These are phyloP conservation scores for Cryptophagus acutangulus DNA, from an alignment of 2,888 invertebrate species.

Conservation along the genomic window DNA sequence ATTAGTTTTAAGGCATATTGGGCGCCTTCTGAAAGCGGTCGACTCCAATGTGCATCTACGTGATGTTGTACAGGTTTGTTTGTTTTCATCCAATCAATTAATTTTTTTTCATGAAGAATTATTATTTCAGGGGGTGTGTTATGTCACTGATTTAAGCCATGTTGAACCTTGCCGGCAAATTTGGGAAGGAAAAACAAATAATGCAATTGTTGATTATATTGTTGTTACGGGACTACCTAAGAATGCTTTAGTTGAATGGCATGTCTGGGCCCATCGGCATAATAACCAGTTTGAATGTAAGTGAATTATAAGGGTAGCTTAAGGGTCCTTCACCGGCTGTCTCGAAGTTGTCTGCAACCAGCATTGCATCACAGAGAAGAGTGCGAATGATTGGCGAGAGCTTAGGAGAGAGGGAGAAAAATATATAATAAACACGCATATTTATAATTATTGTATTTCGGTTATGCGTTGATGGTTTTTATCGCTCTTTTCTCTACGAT, in stretches of 20 bases:
- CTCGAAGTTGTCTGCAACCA: too few species aligned
- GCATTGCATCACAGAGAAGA: too few species aligned
- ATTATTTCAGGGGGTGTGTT: slow-evolving; percentile 69
- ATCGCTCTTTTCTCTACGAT: too few species aligned
- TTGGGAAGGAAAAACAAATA: slow-evolving; percentile 77
- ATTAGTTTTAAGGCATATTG: slow-evolving; percentile 77
- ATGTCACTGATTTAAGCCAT: slow-evolving; percentile 67
- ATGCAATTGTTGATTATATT: slow-evolving; percentile 82
- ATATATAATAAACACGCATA: too few species aligned
- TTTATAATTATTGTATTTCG: too few species aligned
- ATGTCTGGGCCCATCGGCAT: slow-evolving; percentile 85
- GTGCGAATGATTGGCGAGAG: too few species aligned
- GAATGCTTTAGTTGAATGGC: slow-evolving; percentile 83
- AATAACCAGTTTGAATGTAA: slow-evolving; percentile 84
- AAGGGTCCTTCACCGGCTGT: too few species aligned
- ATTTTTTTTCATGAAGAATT: slow-evolving; percentile 1
- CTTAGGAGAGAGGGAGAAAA: too few species aligned
- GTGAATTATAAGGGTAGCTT: slow-evolving; percentile 31
- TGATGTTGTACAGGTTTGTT: slow-evolving; percentile 68
- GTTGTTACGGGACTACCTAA: slow-evolving; percentile 78
- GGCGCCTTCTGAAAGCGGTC: slow-evolving; percentile 75
- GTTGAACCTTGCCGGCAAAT: slow-evolving; percentile 72
- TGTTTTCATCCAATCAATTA: not conserved
- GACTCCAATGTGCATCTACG: slow-evolving; percentile 72
- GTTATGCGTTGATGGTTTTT: too few species aligned